Conservation (phyloP, 2,113 vertebrate genomes). For the Stegostoma tigrinum region DNA sequence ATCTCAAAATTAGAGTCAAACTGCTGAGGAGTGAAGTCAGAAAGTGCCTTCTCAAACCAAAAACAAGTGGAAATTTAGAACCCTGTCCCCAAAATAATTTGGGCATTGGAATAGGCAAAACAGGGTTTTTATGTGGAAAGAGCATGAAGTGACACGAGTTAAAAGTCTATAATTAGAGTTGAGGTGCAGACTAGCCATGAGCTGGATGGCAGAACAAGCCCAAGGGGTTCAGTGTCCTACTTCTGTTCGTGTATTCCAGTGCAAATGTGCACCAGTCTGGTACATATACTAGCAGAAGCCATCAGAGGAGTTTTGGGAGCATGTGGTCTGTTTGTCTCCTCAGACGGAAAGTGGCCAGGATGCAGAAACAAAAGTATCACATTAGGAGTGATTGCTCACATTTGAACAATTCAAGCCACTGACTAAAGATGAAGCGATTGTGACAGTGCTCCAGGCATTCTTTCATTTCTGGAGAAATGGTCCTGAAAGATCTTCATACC, state of each 20-base stretch:
- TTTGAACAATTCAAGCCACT: not conserved
- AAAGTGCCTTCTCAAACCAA: not conserved
- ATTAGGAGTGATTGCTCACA: not conserved
- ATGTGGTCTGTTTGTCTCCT: conserved; percentile 14
- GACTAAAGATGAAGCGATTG: conserved; percentile 1
- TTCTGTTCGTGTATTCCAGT: not conserved
- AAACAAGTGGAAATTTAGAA: not conserved
- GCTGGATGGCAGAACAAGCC: not conserved
- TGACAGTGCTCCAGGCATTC: conserved; percentile 33
- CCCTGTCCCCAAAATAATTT: not conserved
- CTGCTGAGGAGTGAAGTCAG: not conserved
- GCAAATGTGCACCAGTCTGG: not conserved
- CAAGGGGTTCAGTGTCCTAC: not conserved
- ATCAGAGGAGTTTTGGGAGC: not conserved
- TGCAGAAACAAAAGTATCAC: not conserved
- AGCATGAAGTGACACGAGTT: not conserved
- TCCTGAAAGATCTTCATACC: conserved; percentile 10
- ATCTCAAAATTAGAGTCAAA: not conserved
- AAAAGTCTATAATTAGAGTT: not conserved
- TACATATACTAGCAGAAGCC: not conserved
- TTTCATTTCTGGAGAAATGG: conserved; percentile 24
- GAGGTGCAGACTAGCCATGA: not conserved
- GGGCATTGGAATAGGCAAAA: not conserved
- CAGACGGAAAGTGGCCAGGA: not conserved
- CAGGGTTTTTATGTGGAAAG: not conserved